Conservation (phyloP, 2,797 vertebrate genomes). For the Acanthurus leucopareius region DNA sequence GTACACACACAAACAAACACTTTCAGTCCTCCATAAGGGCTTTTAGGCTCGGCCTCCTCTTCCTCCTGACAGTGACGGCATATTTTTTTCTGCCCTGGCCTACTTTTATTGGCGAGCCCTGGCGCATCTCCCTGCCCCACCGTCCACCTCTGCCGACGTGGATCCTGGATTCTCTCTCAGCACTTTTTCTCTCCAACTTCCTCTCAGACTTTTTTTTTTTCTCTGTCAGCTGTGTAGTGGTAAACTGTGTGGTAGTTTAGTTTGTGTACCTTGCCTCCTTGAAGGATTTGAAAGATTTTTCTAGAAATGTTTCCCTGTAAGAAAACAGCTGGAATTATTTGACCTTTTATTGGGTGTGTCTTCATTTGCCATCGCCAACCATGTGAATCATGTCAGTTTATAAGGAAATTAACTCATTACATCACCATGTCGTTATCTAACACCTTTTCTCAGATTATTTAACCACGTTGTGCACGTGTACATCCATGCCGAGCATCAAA, state of each 20-base stretch:
- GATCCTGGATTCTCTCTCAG: conserved; percentile 44
- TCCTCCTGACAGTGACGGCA: conserved; percentile 36
- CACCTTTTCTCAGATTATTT: neutral
- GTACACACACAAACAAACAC: conserved; percentile 5
- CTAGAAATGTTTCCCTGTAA: conserved; percentile 6
- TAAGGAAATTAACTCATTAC: conserved; percentile 5
- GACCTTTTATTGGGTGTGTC: neutral
- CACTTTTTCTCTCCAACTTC: conserved; percentile 7
- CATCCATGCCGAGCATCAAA: neutral
- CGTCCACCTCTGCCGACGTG: conserved; percentile 72
- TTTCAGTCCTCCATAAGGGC: neutral
- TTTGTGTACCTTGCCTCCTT: conserved; percentile 2
- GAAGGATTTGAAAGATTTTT: neutral
- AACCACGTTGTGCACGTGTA: neutral
- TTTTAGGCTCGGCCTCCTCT: conserved; percentile 24
- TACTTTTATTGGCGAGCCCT: conserved; percentile 75
- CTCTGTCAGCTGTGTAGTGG: neutral
- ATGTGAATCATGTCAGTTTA: conserved; percentile 6
- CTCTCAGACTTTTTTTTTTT: neutral
- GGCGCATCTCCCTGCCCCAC: conserved; percentile 64
- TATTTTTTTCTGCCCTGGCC: conserved; percentile 79
- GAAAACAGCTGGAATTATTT: conserved; percentile 12
- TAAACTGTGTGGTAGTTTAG: neutral
- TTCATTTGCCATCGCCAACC: conserved; percentile 6
- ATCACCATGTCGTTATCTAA: neutral